These are phyloP conservation scores for Drosophila chauvacae DNA, from an alignment of 1,140 invertebrate genomes.

Conservation along the genomic window DNA sequence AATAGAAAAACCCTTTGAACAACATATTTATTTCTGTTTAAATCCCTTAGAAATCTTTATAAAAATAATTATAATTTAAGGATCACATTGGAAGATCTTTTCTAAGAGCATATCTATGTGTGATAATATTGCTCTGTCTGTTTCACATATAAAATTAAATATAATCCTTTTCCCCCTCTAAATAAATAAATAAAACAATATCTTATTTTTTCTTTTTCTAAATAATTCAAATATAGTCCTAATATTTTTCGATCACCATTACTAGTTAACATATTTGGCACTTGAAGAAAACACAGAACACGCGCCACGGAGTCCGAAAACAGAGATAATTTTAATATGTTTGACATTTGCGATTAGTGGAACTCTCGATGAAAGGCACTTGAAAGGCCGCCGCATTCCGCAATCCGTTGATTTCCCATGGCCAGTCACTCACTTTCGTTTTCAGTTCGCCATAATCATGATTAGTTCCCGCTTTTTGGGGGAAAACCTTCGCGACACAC, in stretches of 20 bases:
- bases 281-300: slow-evolving; percentile 4
- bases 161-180: neutral
- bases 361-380: slow-evolving; percentile 29
- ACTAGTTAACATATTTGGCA: slow-evolving; percentile 7
- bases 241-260: neutral
- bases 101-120: neutral
- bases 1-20: neutral
- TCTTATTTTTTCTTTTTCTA: neutral
- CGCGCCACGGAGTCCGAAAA: neutral
- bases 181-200: neutral
- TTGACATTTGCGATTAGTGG: slow-evolving; percentile 24
- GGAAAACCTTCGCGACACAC: slow-evolving; percentile 14
- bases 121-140: neutral
- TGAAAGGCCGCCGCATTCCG: slow-evolving; percentile 41
- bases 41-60: neutral
- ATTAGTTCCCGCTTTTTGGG: slow-evolving; percentile 28
- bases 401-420: slow-evolving; percentile 13
- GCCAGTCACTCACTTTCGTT: slow-evolving; percentile 10
- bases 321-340: slow-evolving; percentile 18
- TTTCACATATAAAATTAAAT: no score
- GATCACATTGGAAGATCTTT: neutral
- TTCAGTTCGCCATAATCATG: slow-evolving; percentile 7
- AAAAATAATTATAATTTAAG: neutral
- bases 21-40: neutral
- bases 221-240: neutral